Evolutionary conservation across 1,140 invertebrate genomes (phyloP), one percentile per base, ranked within the genome.

Genomic region (Calosoma granatense): DNA sequence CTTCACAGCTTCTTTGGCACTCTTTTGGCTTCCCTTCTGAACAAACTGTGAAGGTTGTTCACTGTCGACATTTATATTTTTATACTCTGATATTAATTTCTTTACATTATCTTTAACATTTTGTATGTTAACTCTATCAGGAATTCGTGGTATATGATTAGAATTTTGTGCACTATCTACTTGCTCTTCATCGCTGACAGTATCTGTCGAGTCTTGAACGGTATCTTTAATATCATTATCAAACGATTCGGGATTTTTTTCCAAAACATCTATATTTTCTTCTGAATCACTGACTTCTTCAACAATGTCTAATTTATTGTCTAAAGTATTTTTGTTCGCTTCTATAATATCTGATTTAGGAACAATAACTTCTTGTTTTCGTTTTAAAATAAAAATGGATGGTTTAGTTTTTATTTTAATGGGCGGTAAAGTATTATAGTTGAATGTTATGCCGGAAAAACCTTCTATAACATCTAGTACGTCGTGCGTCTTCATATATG

Each of bases 321-420:
- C n/a, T n/a, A n/a, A n/a, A n/a, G n/a, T n/a, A n/a, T n/a, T n/a
- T n/a, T n/a, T n/a, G n/a, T n/a, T n/a, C n/a, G n/a, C n/a, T n/a
- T n/a, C n/a, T n/a, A n/a, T n/a, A n/a, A n/a, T n/a, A n/a, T n/a
- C n/a, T n/a, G n/a, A n/a, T n/a, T n/a, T n/a, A n/a, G n/a, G n/a
- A n/a, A n/a, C n/a, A n/a, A n/a, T n/a, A n/a, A n/a, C n/a, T n/a
- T 17, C 15, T 47, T 61, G 54, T 59, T 75, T 78, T 61, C 77
- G 76, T 70, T 84, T 86, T 60, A 92, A 75, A 56, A 92, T 84
- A 62, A 87, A 88, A 59, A 93, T 77, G 41, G 80, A 81, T 1
- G 88, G 86, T 67, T 85, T 88, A 0, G 84, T 89, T 75, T 85
- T 88, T 51, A 93, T 86, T 73, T 76, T 82, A 2, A 94, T 76